Conservation (phyloP, 2,888 invertebrate genomes). For the Archips crataeganus region DNA sequence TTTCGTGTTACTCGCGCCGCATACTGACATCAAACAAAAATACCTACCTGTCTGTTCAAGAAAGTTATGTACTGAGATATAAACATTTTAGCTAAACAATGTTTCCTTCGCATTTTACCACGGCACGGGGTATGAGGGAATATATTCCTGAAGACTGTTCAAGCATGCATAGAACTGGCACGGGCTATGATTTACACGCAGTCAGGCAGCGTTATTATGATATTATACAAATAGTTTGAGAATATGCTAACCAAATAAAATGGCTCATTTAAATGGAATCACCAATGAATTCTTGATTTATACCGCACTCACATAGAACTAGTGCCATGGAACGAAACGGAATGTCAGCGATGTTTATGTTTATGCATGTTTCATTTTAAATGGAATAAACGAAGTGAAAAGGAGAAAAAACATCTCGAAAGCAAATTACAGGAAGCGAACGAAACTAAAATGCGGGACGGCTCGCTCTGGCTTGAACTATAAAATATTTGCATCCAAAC, state of each 20-base stretch:
- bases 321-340: slow-evolving; percentile 21
- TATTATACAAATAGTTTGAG: slow-evolving; percentile 42
- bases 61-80: slow-evolving; percentile 39
- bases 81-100: slow-evolving; percentile 35
- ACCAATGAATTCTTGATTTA: slow-evolving; percentile 9
- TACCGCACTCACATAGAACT: slow-evolving; percentile 21
- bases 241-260: slow-evolving; percentile 39
- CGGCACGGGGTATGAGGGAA: slow-evolving; percentile 28
- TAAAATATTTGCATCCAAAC: slow-evolving; percentile 82
- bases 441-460: slow-evolving; percentile 72
- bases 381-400: slow-evolving; percentile 70
- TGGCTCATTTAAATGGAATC: slow-evolving; percentile 32
- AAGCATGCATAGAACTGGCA: slow-evolving; percentile 39
- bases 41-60: slow-evolving; percentile 28
- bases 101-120: slow-evolving; percentile 35
- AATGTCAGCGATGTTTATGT: slow-evolving; percentile 53
- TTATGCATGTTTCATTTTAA: slow-evolving; percentile 68
- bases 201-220: slow-evolving; percentile 34
- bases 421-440: slow-evolving; percentile 76
- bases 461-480: slow-evolving; percentile 70
- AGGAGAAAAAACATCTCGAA: slow-evolving; percentile 63
- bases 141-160: slow-evolving; percentile 39
- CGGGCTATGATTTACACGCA: slow-evolving; percentile 37
- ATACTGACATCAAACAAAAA: slow-evolving; percentile 32
- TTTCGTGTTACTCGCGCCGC: slow-evolving; percentile 2